These are phyloP conservation scores for Drosophila paranaensis DNA, from an alignment of 2,888 invertebrate genomes.

Conservation along the genomic window DNA sequence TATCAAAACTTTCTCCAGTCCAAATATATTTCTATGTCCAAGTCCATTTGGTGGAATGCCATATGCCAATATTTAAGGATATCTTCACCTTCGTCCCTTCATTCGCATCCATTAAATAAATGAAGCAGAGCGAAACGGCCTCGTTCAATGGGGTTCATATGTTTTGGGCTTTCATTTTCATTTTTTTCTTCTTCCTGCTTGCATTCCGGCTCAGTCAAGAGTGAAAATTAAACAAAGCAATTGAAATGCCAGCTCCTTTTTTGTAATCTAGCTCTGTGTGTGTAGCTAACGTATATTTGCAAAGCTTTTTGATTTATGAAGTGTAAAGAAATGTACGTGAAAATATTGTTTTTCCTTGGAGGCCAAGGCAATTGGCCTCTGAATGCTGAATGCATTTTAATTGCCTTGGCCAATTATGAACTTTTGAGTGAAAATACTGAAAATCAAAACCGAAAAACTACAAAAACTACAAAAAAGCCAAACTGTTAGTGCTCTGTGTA, in stretches of 20 bases:
- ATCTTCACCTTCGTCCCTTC: not conserved
- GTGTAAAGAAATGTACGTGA: conserved; percentile 65
- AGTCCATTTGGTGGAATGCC: not conserved
- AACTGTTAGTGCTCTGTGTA: conserved; percentile 29
- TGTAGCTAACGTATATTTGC: conserved; percentile 5
- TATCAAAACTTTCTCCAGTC: not conserved
- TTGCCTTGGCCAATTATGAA: conserved; percentile 67
- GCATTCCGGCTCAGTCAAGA: conserved; percentile 30
- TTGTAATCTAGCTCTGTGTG: too few species aligned
- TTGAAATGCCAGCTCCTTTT: conserved; percentile 17
- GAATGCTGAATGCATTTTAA: conserved; percentile 51
- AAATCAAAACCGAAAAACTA: conserved; percentile 39
- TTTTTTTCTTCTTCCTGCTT: not conserved
- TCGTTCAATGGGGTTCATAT: not conserved
- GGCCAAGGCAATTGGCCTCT: conserved; percentile 2
- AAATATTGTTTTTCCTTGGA: conserved; percentile 39
- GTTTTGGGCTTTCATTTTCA: not conserved
- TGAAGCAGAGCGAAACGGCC: conserved; percentile 30
- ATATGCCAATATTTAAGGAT: not conserved
- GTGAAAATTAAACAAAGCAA: conserved; percentile 53
- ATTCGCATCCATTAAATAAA: conserved; percentile 37
- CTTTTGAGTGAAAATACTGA: conserved; percentile 37
- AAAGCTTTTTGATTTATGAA: conserved; percentile 61
- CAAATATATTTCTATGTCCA: too few species aligned
- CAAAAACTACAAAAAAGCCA: conserved; percentile 29